Evolutionary conservation across 2,113 vertebrate species (phyloP).

Genomic region (Labeo catla): DNA sequence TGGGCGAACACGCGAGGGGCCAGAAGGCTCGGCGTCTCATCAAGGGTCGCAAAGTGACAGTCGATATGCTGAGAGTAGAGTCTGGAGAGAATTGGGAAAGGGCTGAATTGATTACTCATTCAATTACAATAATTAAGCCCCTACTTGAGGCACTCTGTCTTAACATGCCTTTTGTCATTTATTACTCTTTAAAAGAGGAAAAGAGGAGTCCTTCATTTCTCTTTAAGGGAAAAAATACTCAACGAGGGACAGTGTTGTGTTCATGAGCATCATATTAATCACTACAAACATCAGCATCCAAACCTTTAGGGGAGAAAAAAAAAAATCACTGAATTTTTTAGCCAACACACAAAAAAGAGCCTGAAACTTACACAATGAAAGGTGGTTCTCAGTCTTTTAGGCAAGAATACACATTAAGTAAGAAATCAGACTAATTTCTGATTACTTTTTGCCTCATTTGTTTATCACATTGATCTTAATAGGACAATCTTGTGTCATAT

Average conservation of each 20-base stretch:
- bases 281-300: background rate
- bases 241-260: background rate
- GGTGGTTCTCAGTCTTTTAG: background rate
- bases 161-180: slow-evolving; percentile 15
- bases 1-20: background rate
- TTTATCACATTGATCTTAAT: too few species aligned
- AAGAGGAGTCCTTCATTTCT: background rate
- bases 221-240: background rate
- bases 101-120: slow-evolving; percentile 38
- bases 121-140: slow-evolving; percentile 33
- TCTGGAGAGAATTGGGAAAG: slow-evolving; percentile 9
- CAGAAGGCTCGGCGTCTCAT: background rate
- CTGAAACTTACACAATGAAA: background rate
- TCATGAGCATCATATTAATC: slow-evolving; percentile 6
- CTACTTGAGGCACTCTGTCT: slow-evolving; percentile 11
- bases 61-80: slow-evolving; percentile 2
- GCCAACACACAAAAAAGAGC: background rate
- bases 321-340: background rate
- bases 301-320: background rate
- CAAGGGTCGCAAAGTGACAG: slow-evolving; percentile 5
- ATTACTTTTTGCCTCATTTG: background rate
- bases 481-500: background rate
- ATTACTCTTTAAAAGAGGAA: slow-evolving; percentile 19
- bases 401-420: background rate
- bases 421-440: background rate